Evolutionary conservation across 2,113 vertebrate species (phyloP).

Genomic region (Vanacampus margaritifer): DNA sequence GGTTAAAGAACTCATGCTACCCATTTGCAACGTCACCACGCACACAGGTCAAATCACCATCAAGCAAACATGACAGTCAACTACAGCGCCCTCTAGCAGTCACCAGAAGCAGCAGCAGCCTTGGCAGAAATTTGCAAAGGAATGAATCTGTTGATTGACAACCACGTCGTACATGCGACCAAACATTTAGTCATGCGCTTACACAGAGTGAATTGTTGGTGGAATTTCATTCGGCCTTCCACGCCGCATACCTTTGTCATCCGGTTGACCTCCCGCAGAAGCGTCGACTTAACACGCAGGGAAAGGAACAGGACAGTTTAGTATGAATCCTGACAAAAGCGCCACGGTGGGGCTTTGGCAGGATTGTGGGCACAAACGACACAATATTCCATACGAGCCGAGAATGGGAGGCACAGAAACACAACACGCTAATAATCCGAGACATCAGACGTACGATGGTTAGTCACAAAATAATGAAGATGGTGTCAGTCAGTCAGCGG

Average conservation of each 20-base stretch:
- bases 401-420: conserved; percentile 35
- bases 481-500: conserved; percentile 19
- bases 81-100: conserved; percentile 10
- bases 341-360: conserved; percentile 59
- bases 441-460: conserved; percentile 24
- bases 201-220: conserved; percentile 40
- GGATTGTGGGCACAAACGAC: conserved; percentile 57
- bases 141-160: conserved; percentile 44
- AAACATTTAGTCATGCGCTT: conserved; percentile 53
- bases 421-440: conserved; percentile 29
- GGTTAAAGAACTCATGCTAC: too few relatives aligned
- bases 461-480: conserved; percentile 38
- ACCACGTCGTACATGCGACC: conserved; percentile 56
- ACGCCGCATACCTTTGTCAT: conserved; percentile 68
- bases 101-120: conserved; percentile 32
- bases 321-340: conserved; percentile 68
- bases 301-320: conserved; percentile 67
- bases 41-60: background rate
- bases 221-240: conserved; percentile 29
- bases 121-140: conserved; percentile 45
- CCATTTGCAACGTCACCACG: too few relatives aligned
- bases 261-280: conserved; percentile 55
- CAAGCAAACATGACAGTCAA: background rate
- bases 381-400: conserved; percentile 25
- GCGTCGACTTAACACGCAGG: conserved; percentile 59